Percentiles rank a stretch among this genome's conserved stretches.
phyloP scores from a whole-genome alignment of 2,888 invertebrate genomes.

The Rhingia rostrata region DNA sequence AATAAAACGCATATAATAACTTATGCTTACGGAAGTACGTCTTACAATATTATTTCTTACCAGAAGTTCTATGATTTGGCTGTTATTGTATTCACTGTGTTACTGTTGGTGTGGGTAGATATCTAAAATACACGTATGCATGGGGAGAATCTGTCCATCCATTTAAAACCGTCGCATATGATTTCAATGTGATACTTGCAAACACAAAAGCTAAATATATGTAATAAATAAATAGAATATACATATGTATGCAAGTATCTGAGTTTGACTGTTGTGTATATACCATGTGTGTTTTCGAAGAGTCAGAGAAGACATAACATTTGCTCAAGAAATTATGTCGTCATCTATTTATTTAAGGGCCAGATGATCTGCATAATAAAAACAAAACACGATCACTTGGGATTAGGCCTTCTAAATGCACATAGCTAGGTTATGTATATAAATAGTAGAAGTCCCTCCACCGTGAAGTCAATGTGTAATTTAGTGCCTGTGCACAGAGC shows the following conservation, averaged over 20 bases:
- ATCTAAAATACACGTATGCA: constrained; percentile 19
- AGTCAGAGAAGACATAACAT: constrained; percentile 4
- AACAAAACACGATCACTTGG: neutral
- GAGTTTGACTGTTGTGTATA: constrained; percentile 24
- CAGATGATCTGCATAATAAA: neutral
- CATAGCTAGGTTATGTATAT: no score
- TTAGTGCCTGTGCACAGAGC: no score
- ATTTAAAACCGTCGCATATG: constrained; percentile 39
- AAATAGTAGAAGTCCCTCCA: no score
- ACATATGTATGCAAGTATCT: constrained; percentile 29
- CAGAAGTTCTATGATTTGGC: neutral
- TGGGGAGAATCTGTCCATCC: constrained; percentile 2
- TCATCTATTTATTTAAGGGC: neutral
- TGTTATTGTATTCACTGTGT: neutral
- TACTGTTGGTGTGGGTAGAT: neutral
- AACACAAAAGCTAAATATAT: no score
- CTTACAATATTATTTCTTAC: neutral
- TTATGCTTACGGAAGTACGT: neutral
- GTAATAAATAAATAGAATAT: constrained; percentile 11
- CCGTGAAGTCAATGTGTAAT: no score
- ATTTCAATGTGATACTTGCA: constrained; percentile 18
- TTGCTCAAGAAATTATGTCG: neutral
- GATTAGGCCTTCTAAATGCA: no score
- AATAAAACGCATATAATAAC: no score
- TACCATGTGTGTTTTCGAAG: constrained; percentile 3